A percentile compares a stretch with the other conserved stretches of the same genome.
phyloP scores from a whole-genome alignment of 2,888 invertebrate genomes.

The Branchinecta sandiegonensis region DNA sequence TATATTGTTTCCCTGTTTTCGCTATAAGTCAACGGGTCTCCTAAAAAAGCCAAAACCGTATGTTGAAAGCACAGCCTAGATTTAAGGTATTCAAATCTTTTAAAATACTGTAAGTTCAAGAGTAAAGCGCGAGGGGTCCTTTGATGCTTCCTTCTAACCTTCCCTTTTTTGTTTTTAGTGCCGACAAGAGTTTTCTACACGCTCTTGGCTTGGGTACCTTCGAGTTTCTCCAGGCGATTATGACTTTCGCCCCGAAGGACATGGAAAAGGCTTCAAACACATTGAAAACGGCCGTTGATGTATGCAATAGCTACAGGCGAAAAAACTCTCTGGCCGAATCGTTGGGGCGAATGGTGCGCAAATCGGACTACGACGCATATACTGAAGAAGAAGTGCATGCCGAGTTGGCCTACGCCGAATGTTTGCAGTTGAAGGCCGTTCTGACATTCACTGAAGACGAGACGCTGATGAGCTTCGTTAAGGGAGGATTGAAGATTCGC shows the following conservation, averaged over 20 bases:
- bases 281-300: conserved; percentile 58
- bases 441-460: conserved; percentile 90
- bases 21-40: too few relatives aligned
- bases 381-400: conserved; percentile 77
- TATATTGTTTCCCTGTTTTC: too few relatives aligned
- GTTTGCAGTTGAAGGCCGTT: conserved; percentile 68
- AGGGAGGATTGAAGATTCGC: conserved; percentile 80
- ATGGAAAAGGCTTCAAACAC: conserved; percentile 57
- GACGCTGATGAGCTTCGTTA: conserved; percentile 76
- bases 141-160: background rate
- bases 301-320: conserved; percentile 56
- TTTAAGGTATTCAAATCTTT: too few relatives aligned
- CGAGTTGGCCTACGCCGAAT: conserved; percentile 86
- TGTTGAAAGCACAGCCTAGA: too few relatives aligned
- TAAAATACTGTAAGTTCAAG: too few relatives aligned
- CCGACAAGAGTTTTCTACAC: conserved; percentile 74
- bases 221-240: conserved; percentile 74
- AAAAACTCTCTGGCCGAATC: conserved; percentile 58
- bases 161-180: conserved; percentile 39
- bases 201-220: conserved; percentile 76
- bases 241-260: conserved; percentile 73
- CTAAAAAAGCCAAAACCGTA: too few relatives aligned
- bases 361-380: conserved; percentile 58
- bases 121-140: too few relatives aligned
- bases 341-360: conserved; percentile 61